Evolutionary conservation across 2,888 invertebrate species (phyloP).

Genomic region (Tiliacea citrago): DNA sequence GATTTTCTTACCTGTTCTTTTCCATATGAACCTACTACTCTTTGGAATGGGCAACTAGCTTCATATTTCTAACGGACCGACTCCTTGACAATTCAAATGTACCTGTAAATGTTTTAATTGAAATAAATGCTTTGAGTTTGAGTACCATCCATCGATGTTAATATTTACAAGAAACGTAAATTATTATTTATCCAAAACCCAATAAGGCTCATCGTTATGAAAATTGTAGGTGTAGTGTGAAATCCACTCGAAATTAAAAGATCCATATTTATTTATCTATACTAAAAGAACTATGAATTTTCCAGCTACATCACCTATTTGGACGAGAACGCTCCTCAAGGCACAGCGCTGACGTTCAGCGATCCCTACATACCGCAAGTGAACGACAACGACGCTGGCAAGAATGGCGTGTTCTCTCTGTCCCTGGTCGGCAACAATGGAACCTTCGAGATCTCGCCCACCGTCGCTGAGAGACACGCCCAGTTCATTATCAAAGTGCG

Average conservation of each 20-base stretch:
- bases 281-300: slow-evolving; percentile 38
- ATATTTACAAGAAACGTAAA: not conserved
- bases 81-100: no score
- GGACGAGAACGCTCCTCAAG: slow-evolving; percentile 95
- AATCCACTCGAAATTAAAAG: not conserved
- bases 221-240: not conserved
- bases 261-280: not conserved
- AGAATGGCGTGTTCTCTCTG: slow-evolving; percentile 95
- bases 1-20: no score
- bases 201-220: not conserved
- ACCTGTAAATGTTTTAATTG: no score
- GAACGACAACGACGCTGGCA: slow-evolving; percentile 95
- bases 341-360: slow-evolving; percentile 93
- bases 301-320: slow-evolving; percentile 94
- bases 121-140: no score
- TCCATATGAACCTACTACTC: no score
- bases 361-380: slow-evolving; percentile 94
- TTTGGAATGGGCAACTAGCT: no score
- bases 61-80: no score
- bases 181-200: not conserved
- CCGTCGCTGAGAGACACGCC: slow-evolving; percentile 94
- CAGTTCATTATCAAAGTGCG: slow-evolving; percentile 96
- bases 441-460: slow-evolving; percentile 96
- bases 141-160: not conserved
- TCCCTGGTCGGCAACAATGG: slow-evolving; percentile 95